phyloP scores from a whole-genome alignment of 2,113 vertebrate species.

The Hyperopisus bebe region DNA sequence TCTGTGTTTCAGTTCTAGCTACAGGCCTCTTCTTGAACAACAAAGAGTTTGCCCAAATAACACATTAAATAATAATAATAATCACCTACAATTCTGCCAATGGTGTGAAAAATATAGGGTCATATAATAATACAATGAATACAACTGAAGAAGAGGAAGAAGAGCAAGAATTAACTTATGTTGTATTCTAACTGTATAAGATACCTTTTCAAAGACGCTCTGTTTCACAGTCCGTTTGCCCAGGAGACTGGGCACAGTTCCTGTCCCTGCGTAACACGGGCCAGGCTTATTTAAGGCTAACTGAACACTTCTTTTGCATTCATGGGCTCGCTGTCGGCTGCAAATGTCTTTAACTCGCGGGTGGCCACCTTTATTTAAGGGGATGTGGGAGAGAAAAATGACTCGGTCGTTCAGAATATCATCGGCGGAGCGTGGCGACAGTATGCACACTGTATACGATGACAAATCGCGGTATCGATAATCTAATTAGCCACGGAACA shows the following conservation, averaged over 20 bases:
- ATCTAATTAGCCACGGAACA: neutral
- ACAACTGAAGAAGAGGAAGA: neutral
- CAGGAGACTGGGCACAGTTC: neutral
- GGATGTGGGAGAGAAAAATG: neutral
- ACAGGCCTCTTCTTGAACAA: neutral
- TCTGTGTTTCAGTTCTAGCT: neutral
- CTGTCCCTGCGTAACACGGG: neutral
- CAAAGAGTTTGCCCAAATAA: neutral
- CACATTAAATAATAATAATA: neutral
- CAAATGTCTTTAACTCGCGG: neutral
- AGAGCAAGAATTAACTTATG: neutral
- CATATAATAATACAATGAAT: neutral
- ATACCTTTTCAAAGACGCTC: neutral
- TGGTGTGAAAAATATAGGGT: neutral
- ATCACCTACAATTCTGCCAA: neutral
- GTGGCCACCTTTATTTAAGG: neutral
- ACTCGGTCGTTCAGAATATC: neutral
- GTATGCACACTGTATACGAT: neutral
- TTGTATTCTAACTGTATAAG: too few species aligned
- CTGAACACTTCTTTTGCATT: neutral
- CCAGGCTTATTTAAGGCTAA: neutral
- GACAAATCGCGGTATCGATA: neutral
- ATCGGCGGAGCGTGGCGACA: neutral
- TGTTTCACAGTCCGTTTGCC: neutral
- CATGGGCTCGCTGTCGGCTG: neutral